phyloP scores from a whole-genome alignment of 2,888 invertebrate species.

The Dynastes tityus region DNA sequence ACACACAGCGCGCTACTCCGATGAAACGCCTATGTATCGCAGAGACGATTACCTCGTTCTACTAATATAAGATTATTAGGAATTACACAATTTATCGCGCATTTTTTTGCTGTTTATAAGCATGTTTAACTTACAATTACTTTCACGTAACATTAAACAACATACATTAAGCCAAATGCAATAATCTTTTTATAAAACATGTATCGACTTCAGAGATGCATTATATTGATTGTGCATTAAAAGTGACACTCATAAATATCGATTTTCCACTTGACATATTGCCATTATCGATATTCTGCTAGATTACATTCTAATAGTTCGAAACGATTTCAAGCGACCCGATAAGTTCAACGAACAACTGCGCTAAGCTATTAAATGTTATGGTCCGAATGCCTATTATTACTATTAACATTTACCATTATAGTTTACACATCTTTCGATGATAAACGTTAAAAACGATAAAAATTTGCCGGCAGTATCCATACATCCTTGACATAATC shows the following conservation, averaged over 20 bases:
- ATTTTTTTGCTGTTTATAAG: too few species aligned
- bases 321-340: neutral
- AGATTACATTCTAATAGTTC: neutral
- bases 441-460: neutral
- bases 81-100: too few species aligned
- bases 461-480: neutral
- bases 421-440: neutral
- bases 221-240: too few species aligned
- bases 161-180: too few species aligned
- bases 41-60: too few species aligned
- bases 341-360: neutral
- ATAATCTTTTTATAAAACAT: too few species aligned
- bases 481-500: constrained; percentile 30
- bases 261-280: neutral
- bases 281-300: neutral
- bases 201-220: too few species aligned
- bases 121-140: too few species aligned
- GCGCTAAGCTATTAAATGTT: neutral
- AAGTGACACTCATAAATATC: neutral
- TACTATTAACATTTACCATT: constrained; percentile 28
- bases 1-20: too few species aligned
- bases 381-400: neutral
- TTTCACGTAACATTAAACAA: too few species aligned
- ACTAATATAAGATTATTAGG: too few species aligned
- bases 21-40: too few species aligned